Evolutionary conservation across 2,113 vertebrate species (phyloP).

Genomic region (Junco hyemalis): DNA sequence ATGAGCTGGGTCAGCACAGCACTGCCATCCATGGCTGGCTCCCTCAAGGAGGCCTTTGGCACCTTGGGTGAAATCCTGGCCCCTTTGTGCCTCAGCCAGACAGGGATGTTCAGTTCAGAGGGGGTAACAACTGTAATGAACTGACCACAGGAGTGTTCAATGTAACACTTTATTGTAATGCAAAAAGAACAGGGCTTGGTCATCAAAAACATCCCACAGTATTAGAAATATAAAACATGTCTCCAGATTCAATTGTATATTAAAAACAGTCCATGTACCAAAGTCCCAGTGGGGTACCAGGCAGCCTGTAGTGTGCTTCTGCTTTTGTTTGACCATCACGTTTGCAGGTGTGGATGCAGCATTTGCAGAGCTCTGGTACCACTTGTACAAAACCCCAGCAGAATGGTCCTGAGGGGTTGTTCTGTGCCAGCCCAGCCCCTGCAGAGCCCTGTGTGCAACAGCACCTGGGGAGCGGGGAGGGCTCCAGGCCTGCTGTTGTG

Average conservation of each 20-base stretch:
- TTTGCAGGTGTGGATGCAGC: background rate
- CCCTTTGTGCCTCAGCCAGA: background rate
- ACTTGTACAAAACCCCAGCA: fast-evolving
- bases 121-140: background rate
- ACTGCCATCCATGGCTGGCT: no score
- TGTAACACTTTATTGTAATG: background rate
- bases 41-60: background rate
- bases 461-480: background rate
- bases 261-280: background rate
- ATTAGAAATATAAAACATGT: background rate
- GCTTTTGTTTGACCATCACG: fast-evolving
- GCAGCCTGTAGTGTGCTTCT: background rate
- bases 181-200: background rate
- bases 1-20: fast-evolving
- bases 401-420: fast-evolving
- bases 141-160: fast-evolving
- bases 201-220: background rate
- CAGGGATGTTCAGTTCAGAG: background rate
- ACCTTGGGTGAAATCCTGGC: background rate
- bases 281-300: background rate
- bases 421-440: background rate
- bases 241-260: background rate
- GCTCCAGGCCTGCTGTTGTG: background rate
- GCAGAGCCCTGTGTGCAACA: background rate
- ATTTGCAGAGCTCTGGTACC: fast-evolving